Conservation (phyloP, 2,113 vertebrate species). For the Laticauda laticaudata region DNA sequence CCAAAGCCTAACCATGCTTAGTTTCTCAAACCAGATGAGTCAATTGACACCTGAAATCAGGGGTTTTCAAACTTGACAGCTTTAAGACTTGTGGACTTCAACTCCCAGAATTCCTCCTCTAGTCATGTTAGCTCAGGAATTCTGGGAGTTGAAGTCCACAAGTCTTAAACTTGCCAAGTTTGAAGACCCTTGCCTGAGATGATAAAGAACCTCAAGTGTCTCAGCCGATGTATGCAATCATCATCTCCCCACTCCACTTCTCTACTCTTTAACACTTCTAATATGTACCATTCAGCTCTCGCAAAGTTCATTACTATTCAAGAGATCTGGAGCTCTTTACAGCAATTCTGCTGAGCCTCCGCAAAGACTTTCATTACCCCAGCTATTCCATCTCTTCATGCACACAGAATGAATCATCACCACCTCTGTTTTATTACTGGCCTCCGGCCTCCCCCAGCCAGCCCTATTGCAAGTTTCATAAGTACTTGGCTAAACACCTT, state of each 20-base stretch:
- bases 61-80: too few species aligned
- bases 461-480: neutral
- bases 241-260: neutral
- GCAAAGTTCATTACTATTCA: neutral
- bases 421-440: neutral
- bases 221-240: neutral
- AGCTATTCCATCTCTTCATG: neutral
- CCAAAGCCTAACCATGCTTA: neutral
- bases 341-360: neutral
- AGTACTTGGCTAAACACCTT: neutral
- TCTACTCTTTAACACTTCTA: neutral
- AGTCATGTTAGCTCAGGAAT: too few species aligned
- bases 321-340: neutral
- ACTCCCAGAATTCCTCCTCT: too few species aligned
- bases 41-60: neutral
- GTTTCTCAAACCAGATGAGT: neutral
- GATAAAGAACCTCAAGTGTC: neutral
- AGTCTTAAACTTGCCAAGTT: too few species aligned
- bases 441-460: neutral
- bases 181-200: neutral
- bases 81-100: too few species aligned
- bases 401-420: neutral
- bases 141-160: too few species aligned
- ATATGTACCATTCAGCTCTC: neutral
- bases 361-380: neutral